These are phyloP conservation scores for Rhinella marina DNA, from an alignment of 2,797 vertebrate species.

Conservation along the genomic window DNA sequence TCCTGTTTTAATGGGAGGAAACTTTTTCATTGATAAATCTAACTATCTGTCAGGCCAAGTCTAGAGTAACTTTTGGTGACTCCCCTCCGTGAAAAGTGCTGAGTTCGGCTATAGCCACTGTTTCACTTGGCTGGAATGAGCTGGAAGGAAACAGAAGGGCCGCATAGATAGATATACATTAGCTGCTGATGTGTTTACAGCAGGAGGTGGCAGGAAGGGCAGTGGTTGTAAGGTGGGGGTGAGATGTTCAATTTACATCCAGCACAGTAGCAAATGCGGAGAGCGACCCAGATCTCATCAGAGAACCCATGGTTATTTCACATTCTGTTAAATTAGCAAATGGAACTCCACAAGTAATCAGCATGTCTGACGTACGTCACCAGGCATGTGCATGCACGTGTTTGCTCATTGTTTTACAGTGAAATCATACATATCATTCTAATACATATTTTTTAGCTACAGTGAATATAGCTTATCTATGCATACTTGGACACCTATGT, in stretches of 20 bases:
- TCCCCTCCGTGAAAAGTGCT: constrained; percentile 25
- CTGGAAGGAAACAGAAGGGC: constrained; percentile 61
- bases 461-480: no score
- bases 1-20: constrained; percentile 40
- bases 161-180: constrained; percentile 57
- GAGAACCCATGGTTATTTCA: constrained; percentile 10
- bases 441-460: no score
- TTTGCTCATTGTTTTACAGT: constrained; percentile 6
- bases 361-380: neutral
- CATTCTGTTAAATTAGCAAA: constrained; percentile 2
- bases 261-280: constrained; percentile 59
- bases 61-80: constrained; percentile 37
- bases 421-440: neutral
- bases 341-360: neutral
- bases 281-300: constrained; percentile 14
- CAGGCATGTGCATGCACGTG: neutral
- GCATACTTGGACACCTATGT: no score
- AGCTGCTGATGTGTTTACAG: constrained; percentile 59
- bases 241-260: constrained; percentile 48
- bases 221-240: constrained; percentile 46
- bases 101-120: constrained; percentile 13
- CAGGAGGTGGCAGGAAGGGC: constrained; percentile 55
- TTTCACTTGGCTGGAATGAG: constrained; percentile 41
- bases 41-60: constrained; percentile 35
- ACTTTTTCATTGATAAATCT: constrained; percentile 59